Base-by-base conservation (phyloP, 2,113 vertebrate genomes). In the Falco punctatus region DNA sequence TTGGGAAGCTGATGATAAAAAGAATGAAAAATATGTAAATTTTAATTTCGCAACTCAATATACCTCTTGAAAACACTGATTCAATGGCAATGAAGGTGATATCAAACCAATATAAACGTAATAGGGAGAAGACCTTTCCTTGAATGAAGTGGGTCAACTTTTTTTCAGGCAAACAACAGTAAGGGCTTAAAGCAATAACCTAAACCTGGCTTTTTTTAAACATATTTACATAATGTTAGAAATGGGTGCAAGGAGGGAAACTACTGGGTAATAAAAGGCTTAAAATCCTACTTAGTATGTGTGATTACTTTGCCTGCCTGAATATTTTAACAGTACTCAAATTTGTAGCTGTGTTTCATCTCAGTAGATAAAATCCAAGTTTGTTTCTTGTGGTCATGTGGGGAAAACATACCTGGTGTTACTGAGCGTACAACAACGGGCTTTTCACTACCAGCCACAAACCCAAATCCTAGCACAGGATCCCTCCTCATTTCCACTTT, bases 401-500 rank as follows among this genome's bases (percentile, higher is more conserved):
- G 4, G 32, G 74, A 64, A 84, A 81, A 75, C 98, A 98, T 98
- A 99, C 99, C 99, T 99, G 99, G 99, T 91, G 99, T 99, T 86
- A 99, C 99, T 69, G 99, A 99, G 85, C 99, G 99, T 73, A 99
- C 99, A 88, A 99, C 99, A 96, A 99, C 99, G 24, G 99, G 99
- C 97, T 99, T 99, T 97, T 99, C 99, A 97, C 99, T 99, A 95
- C 99, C 99, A 86, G 99, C 99, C 97, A 99, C 99, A 72, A 99
- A 99, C 93, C 99, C 99, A 95, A 99, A 99, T 94, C 99, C 99
- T 93, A 99, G 98, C 74, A 99, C 99, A 23, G 99, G 99, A 97
- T 99, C 99, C 94, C 99, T 99, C 98, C 99, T 98, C 99, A 99
- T 99, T 97, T 99, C 99, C 97, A 99, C 99, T 97, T 99, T 99